Evolutionary conservation across 2,113 vertebrate species (phyloP), one percentile per base, ranked within the genome.

Genomic region (Xiphias gladius): DNA sequence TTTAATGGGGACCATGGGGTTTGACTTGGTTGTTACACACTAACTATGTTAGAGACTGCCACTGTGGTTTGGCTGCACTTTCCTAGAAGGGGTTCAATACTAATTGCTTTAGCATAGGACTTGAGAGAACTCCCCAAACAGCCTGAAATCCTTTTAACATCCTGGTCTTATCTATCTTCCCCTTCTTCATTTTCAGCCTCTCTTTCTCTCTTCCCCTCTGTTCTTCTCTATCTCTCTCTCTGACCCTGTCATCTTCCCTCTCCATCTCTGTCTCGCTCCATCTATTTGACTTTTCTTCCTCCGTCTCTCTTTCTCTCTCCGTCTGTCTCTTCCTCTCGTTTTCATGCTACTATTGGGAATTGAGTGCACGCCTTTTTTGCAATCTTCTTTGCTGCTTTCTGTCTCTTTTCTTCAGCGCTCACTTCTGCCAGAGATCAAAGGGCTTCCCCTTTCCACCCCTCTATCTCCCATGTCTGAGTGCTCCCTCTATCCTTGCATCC

Each of bases 391-490:
- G 75, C 91, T 72, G 76, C 85, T 91, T 73, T 85, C 87, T 64
- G 13, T 90, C 80, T 91, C 83, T 91, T 90, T 80, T 92, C 90
- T 91, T 89, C 88, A 79, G 84, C 73, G 28, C 88, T 92, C 91
- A 72, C 88, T 91, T 30, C 86, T 90, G 86, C 89, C 85, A 84
- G 76, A 95, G 94, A 96, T 95, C 95, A 96, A 96, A 96, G 95
- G 94, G 88, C 93, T 89, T 74, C 89, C 86, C 84, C 87, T 90
- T 85, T 93, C 62, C 90, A 65, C 83, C 88, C 83, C 85, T 83
- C 89, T 64, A 69, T 91, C 90, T 90, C 82, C 71, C 79, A 86
- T 92, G 88, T 85, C 80, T 39, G 52, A 79, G 63, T 73, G 43
- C 85, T 79, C 85, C 79, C 77, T 85, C 89, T 72, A 71, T 81